phyloP scores from a whole-genome alignment of 2,797 vertebrate genomes.

The Thunnus albacares region DNA sequence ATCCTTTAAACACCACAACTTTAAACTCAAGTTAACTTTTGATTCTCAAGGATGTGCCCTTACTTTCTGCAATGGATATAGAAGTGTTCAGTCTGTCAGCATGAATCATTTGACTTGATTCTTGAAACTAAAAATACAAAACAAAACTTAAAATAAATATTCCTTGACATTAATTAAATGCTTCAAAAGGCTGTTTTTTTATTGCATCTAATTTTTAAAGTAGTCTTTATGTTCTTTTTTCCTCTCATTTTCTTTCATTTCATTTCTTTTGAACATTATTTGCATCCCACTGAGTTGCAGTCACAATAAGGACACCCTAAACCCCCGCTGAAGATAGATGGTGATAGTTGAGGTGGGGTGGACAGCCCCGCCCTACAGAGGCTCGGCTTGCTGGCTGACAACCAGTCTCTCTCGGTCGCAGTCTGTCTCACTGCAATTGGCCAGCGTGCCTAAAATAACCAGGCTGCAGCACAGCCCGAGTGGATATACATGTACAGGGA shows the following conservation, averaged over 20 bases:
- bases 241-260: neutral
- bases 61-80: neutral
- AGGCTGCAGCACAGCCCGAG: slow-evolving; percentile 50
- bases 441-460: slow-evolving; percentile 76
- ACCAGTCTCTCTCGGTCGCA: slow-evolving; percentile 77
- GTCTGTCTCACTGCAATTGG: slow-evolving; percentile 64
- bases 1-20: neutral
- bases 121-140: neutral
- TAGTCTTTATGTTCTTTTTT: neutral
- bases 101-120: neutral
- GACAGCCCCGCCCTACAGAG: slow-evolving; percentile 58
- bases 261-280: slow-evolving; percentile 4
- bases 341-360: slow-evolving; percentile 53
- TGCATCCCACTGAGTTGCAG: slow-evolving; percentile 7
- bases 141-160: neutral
- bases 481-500: slow-evolving; percentile 71
- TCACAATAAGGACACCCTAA: slow-evolving; percentile 40
- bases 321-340: slow-evolving; percentile 41
- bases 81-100: slow-evolving; percentile 11
- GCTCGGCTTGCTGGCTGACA: slow-evolving; percentile 73
- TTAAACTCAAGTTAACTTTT: neutral
- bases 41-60: slow-evolving; percentile 11
- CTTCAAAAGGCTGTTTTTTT: neutral
- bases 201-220: neutral
- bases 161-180: neutral